Evolutionary conservation across 2,113 vertebrate genomes (phyloP).

Genomic region (Setophaga kirtlandii): DNA sequence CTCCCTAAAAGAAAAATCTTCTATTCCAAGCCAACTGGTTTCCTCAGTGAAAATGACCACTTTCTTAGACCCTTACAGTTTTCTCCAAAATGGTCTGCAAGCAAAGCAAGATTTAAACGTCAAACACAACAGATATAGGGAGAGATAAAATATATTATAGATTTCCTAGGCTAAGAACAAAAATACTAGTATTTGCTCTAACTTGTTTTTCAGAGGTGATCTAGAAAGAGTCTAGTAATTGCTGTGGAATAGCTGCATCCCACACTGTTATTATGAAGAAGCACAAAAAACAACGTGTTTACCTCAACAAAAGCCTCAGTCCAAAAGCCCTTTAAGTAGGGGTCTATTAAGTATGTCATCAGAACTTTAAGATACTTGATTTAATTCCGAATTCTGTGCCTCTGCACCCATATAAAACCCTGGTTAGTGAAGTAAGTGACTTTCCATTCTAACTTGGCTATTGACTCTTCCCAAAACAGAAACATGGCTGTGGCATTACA

Average conservation of each 20-base stretch:
- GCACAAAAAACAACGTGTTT: background rate
- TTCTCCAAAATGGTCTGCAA: background rate
- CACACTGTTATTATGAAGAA: background rate
- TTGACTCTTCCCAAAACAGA: background rate
- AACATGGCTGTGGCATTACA: background rate
- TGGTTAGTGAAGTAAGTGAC: background rate
- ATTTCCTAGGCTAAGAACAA: background rate
- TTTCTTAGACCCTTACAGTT: background rate
- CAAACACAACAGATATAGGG: accelerated
- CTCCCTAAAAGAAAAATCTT: background rate
- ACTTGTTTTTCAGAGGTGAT: background rate
- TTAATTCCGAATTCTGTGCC: background rate
- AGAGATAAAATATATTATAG: background rate
- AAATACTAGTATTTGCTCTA: background rate
- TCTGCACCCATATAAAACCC: background rate
- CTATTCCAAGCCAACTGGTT: background rate
- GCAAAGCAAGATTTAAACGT: background rate
- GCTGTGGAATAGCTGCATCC: background rate
- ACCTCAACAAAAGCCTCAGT: background rate
- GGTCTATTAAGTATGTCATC: accelerated
- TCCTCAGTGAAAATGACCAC: background rate
- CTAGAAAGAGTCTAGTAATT: background rate
- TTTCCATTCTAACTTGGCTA: background rate
- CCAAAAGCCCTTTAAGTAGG: background rate
- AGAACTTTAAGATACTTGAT: background rate